These are phyloP conservation scores for Trematocara unimaculatum DNA, from an alignment of 2,113 vertebrate genomes.

Conservation along the genomic window DNA sequence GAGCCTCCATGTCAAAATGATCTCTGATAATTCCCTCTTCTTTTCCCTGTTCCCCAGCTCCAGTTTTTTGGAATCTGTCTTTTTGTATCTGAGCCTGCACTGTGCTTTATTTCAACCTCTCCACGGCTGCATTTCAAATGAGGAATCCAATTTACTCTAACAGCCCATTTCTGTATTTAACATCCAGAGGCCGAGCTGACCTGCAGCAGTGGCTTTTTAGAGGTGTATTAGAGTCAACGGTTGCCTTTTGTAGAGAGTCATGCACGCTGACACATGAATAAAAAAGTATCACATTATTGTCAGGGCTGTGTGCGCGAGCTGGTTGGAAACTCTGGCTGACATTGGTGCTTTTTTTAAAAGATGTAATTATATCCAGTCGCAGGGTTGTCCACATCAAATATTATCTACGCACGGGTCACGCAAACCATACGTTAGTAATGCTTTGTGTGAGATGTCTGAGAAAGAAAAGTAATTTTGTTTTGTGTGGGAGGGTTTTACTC, in stretches of 20 bases:
- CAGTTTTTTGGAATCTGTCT: background rate
- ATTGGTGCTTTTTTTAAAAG: background rate
- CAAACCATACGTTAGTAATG: constrained; percentile 2
- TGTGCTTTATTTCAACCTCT: background rate
- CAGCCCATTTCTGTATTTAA: background rate
- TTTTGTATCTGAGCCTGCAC: background rate
- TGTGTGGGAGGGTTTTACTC: constrained; percentile 31
- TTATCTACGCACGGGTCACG: background rate
- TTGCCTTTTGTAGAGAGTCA: background rate
- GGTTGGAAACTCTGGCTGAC: background rate
- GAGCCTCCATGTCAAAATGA: background rate
- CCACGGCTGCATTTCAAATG: background rate
- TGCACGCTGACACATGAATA: background rate
- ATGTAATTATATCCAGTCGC: background rate
- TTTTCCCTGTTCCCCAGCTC: background rate
- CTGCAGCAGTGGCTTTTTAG: background rate
- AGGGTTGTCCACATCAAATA: background rate
- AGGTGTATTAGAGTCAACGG: background rate
- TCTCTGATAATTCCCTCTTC: background rate
- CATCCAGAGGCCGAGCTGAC: background rate
- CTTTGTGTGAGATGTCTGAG: constrained; percentile 3
- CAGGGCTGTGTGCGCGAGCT: background rate
- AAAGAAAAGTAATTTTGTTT: background rate
- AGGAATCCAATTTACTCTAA: background rate
- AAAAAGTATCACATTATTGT: background rate